Evolutionary conservation across 2,888 invertebrate species (phyloP).

Genomic region (Netelia melanura): DNA sequence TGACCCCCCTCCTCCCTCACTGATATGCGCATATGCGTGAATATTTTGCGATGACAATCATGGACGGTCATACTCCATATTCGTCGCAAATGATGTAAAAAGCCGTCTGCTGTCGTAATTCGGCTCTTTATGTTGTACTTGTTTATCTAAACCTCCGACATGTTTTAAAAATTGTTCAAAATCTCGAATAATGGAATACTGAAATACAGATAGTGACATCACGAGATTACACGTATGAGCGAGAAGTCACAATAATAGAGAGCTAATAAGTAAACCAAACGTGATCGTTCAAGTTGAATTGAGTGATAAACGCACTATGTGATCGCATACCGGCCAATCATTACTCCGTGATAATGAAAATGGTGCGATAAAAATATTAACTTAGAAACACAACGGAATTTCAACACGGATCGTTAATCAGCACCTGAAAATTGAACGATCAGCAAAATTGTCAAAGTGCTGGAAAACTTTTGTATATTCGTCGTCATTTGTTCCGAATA

Average conservation of each 20-base stretch:
- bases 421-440: conserved; percentile 18
- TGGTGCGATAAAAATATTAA: conserved; percentile 31
- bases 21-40: too few species aligned
- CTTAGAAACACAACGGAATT: not conserved
- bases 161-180: not conserved
- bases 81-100: conserved; percentile 29
- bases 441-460: not conserved
- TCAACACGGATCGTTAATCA: not conserved
- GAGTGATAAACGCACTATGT: not conserved
- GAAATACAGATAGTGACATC: not conserved
- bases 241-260: not conserved
- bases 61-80: conserved; percentile 17
- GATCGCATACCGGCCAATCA: conserved; percentile 36
- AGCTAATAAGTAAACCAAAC: not conserved
- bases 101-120: conserved; percentile 37
- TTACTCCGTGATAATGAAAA: conserved; percentile 35
- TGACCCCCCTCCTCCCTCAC: too few species aligned
- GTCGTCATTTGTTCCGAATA: conserved; percentile 19
- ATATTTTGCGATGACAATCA: too few species aligned
- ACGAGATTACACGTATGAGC: not conserved
- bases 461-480: not conserved
- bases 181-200: not conserved
- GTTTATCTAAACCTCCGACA: not conserved
- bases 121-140: not conserved
- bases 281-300: not conserved